Evolutionary conservation across 2,888 invertebrate genomes (phyloP).

Genomic region (Antitype chi): DNA sequence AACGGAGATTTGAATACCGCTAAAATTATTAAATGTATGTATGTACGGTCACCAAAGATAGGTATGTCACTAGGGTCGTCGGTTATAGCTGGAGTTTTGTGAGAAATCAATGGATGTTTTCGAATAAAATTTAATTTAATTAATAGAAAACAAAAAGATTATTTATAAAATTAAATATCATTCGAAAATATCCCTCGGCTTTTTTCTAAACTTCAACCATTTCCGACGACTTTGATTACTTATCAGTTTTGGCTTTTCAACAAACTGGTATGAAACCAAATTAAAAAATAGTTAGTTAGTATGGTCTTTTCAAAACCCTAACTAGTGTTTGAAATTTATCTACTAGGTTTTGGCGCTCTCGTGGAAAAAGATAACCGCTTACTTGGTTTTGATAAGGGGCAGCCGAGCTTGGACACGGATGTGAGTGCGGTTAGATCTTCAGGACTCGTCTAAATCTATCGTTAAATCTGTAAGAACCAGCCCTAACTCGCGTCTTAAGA

Average conservation of each 20-base stretch:
- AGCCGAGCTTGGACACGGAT: neutral
- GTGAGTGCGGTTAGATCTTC: neutral
- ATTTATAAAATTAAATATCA: too few relatives aligned
- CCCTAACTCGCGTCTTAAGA: neutral
- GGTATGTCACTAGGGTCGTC: too few relatives aligned
- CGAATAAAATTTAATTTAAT: too few relatives aligned
- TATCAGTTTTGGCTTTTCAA: neutral
- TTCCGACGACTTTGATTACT: too few relatives aligned
- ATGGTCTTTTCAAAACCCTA: too few relatives aligned
- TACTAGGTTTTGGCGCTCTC: neutral
- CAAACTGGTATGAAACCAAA: neutral
- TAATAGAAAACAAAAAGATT: too few relatives aligned
- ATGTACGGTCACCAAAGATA: too few relatives aligned
- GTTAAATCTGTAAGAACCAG: neutral
- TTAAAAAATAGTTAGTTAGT: neutral
- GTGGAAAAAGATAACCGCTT: neutral
- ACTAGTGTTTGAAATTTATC: too few relatives aligned
- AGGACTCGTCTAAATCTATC: neutral
- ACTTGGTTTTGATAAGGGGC: neutral
- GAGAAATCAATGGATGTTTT: too few relatives aligned
- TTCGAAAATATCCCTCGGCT: too few relatives aligned
- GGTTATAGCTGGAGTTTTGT: too few relatives aligned
- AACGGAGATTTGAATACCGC: neutral
- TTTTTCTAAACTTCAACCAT: too few relatives aligned
- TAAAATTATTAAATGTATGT: neutral